Percentiles rank a stretch among this genome's conserved stretches.
phyloP scores from a whole-genome alignment of 2,113 vertebrate genomes.

The Saccopteryx leptura region DNA sequence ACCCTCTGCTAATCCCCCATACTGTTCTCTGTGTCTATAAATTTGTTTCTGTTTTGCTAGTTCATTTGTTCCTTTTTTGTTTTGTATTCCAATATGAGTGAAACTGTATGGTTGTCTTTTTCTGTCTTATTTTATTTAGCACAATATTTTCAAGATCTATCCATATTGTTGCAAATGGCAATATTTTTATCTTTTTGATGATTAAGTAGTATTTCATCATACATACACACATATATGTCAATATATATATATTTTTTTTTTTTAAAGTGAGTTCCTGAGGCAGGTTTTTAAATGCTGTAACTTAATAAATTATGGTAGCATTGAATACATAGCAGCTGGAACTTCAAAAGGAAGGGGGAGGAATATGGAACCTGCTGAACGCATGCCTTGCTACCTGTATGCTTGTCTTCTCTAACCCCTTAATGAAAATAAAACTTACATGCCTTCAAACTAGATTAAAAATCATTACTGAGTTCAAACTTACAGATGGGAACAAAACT shows the following conservation, averaged over 20 bases:
- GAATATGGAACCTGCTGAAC: background rate
- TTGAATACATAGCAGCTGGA: background rate
- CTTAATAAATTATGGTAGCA: background rate
- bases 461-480: background rate
- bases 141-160: background rate
- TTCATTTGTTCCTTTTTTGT: background rate
- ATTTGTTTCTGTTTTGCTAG: background rate
- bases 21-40: too few species aligned
- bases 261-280: background rate
- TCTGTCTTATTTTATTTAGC: background rate
- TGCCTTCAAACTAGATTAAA: background rate
- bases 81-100: background rate
- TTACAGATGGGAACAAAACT: background rate
- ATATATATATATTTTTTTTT: background rate
- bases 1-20: too few species aligned
- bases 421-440: background rate
- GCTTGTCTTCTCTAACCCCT: conserved; percentile 5
- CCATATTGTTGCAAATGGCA: background rate
- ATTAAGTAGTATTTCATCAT: background rate
- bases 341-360: background rate
- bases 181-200: background rate
- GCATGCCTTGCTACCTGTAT: background rate
- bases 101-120: background rate
- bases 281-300: conserved; percentile 38
- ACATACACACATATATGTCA: background rate